A percentile compares a stretch with the other conserved stretches of the same genome.
Conservation (phyloP, 2,888 invertebrate genomes). For the Agonopterix alstromeriana region DNA sequence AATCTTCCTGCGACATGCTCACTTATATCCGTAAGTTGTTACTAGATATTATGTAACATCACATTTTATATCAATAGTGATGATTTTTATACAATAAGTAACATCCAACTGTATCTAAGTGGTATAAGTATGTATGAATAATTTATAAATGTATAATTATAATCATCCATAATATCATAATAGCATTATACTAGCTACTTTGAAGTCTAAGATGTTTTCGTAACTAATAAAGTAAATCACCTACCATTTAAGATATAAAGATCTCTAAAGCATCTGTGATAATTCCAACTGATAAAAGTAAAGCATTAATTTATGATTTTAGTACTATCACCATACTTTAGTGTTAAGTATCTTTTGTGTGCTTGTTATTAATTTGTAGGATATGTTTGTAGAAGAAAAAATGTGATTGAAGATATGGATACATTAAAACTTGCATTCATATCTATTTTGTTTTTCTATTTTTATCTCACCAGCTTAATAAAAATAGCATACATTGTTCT, state of each 20-base stretch:
- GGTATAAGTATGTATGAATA: too few relatives aligned
- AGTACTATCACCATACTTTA: slow-evolving; percentile 35
- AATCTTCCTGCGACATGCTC: too few relatives aligned
- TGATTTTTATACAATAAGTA: too few relatives aligned
- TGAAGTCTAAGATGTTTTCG: slow-evolving; percentile 28
- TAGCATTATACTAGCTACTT: slow-evolving; percentile 34
- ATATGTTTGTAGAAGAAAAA: slow-evolving; percentile 7
- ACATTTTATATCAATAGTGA: too few relatives aligned
- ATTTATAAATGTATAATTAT: neutral
- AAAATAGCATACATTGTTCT: too few relatives aligned
- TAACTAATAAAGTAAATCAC: slow-evolving; percentile 34
- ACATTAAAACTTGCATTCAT: neutral
- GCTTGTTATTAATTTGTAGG: slow-evolving; percentile 1
- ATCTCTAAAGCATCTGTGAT: slow-evolving; percentile 76
- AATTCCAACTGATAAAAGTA: slow-evolving; percentile 59
- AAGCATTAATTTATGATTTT: slow-evolving; percentile 65
- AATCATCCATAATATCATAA: slow-evolving; percentile 22
- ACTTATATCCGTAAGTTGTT: too few relatives aligned
- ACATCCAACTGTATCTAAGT: too few relatives aligned
- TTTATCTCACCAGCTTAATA: neutral
- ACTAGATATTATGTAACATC: too few relatives aligned
- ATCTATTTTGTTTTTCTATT: slow-evolving; percentile 8
- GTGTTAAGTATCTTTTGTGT: slow-evolving; percentile 3
- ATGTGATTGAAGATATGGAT: slow-evolving; percentile 20
- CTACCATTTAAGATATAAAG: slow-evolving; percentile 67